phyloP scores from a whole-genome alignment of 2,113 vertebrate species.

The Trogon surrucura region DNA sequence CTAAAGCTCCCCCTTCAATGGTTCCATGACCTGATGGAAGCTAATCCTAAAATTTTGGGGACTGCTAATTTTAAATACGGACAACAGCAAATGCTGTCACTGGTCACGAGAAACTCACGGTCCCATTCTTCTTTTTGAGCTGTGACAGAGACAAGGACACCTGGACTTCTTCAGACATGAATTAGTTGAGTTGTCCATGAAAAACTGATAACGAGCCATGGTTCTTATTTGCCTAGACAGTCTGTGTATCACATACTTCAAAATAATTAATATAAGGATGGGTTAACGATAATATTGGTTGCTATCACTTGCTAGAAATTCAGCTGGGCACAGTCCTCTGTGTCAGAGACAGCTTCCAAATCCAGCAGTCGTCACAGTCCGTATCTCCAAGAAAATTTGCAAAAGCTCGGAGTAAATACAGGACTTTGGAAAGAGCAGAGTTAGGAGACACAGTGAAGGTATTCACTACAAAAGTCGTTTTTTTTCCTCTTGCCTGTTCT shows the following conservation, averaged over 20 bases:
- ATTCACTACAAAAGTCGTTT: background rate
- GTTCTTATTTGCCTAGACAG: background rate
- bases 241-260: background rate
- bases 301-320: background rate
- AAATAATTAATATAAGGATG: background rate
- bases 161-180: background rate
- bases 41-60: background rate
- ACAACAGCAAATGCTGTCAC: background rate
- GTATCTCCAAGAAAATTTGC: background rate
- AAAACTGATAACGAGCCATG: accelerated
- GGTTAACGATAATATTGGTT: background rate
- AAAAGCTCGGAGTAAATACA: background rate
- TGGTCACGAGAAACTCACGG: background rate
- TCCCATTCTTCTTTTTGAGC: background rate
- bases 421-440: background rate
- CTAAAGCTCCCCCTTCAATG: background rate
- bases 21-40: background rate
- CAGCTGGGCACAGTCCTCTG: background rate
- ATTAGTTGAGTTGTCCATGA: background rate
- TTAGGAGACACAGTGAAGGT: background rate
- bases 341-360: background rate
- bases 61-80: background rate
- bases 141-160: too few species aligned
- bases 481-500: background rate
- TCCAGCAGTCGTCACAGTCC: background rate